These are phyloP conservation scores for Ephestia elutella DNA, from an alignment of 1,140 invertebrate genomes.

Conservation along the genomic window DNA sequence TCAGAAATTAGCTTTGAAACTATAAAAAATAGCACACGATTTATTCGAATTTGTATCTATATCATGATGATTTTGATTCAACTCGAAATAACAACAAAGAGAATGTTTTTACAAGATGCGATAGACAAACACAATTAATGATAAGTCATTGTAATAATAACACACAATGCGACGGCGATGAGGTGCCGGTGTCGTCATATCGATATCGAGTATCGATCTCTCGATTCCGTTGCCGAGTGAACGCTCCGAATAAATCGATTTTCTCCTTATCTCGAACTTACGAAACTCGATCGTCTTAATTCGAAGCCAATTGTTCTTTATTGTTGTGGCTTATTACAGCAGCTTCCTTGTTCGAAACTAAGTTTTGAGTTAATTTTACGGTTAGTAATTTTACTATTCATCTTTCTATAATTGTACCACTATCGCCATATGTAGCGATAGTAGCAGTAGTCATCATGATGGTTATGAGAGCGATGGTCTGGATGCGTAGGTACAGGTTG, in stretches of 20 bases:
- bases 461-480: no score
- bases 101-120: neutral
- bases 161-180: neutral
- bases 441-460: no score
- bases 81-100: neutral
- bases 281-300: neutral
- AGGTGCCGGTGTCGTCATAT: neutral
- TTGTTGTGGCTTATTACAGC: neutral
- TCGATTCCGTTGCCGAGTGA: neutral
- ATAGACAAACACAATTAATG: slow-evolving; percentile 1
- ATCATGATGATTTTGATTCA: no score
- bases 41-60: no score
- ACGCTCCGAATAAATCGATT: slow-evolving; percentile 3
- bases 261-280: slow-evolving; percentile 5
- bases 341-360: neutral
- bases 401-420: no score
- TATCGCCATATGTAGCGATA: no score
- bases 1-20: no score
- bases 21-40: no score
- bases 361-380: no score
- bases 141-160: neutral
- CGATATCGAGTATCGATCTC: slow-evolving; percentile 1
- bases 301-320: neutral
- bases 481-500: no score
- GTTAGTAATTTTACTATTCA: no score